These are phyloP conservation scores for Mesembrinibis cayennensis DNA, from an alignment of 2,113 vertebrate genomes.

Conservation along the genomic window DNA sequence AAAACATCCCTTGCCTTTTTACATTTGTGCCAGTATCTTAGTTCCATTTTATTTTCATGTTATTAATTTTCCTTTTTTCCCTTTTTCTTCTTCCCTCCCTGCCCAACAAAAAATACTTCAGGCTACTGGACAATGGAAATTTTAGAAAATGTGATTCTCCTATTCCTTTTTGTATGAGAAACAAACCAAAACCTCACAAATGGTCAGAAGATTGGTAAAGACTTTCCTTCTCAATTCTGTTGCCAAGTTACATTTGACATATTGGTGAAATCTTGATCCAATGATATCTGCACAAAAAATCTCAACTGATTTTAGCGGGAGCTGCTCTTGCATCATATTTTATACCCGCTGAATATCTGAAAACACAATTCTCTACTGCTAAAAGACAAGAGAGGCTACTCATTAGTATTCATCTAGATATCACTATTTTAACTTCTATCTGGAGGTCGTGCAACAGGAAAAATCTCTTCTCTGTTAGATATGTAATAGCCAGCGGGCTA, in stretches of 20 bases:
- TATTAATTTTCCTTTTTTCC: background rate
- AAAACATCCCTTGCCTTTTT: background rate
- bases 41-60: background rate
- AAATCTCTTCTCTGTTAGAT: background rate
- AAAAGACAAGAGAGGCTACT: background rate
- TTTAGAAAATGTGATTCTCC: background rate
- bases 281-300: background rate
- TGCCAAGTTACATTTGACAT: background rate
- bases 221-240: background rate
- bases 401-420: background rate
- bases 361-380: background rate
- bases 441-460: background rate
- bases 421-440: background rate
- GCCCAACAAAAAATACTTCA: background rate
- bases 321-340: background rate
- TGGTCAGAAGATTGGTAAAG: background rate
- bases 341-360: background rate
- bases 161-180: background rate
- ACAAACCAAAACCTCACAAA: background rate
- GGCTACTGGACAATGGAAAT: background rate
- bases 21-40: background rate
- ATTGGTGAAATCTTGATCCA: background rate
- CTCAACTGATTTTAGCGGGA: background rate
- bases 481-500: background rate
- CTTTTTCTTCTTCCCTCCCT: background rate